A percentile compares a stretch with the other conserved stretches of the same genome.
Conservation (phyloP, 2,113 vertebrate genomes). For the Baryphthengus martii region DNA sequence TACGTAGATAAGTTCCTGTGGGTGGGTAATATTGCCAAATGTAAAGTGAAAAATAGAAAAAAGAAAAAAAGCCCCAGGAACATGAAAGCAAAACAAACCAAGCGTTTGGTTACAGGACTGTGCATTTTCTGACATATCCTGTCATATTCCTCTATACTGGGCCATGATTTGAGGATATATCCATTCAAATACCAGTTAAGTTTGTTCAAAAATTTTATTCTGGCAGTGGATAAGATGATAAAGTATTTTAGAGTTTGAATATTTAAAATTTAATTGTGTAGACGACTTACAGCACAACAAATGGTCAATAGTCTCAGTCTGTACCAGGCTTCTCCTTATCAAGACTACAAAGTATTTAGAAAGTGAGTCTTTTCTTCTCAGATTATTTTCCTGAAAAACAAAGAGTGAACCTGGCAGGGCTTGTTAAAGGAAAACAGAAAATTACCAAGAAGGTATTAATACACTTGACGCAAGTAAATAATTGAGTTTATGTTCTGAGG, state of each 20-base stretch:
- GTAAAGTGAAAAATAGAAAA: neutral
- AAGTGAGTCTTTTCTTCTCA: neutral
- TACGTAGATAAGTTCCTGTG: neutral
- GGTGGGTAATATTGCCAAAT: neutral
- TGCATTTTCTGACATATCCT: neutral
- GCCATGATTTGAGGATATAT: neutral
- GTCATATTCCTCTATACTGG: too few species aligned
- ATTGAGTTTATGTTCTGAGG: neutral
- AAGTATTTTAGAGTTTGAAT: neutral
- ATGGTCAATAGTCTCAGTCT: neutral
- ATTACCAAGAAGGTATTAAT: neutral
- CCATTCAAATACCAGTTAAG: neutral
- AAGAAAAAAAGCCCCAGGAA: neutral
- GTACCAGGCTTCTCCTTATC: neutral
- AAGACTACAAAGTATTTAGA: neutral
- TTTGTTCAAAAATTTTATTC: neutral
- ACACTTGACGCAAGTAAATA: neutral
- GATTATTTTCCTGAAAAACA: neutral
- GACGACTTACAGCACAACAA: neutral
- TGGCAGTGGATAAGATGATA: neutral
- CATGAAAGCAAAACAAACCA: neutral
- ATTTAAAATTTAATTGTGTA: neutral
- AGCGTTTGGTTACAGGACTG: neutral
- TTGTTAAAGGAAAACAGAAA: slow-evolving; percentile 12
- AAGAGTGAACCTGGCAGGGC: neutral